These are phyloP conservation scores for Chorisops tibialis DNA, from an alignment of 2,888 invertebrate genomes.

Conservation along the genomic window DNA sequence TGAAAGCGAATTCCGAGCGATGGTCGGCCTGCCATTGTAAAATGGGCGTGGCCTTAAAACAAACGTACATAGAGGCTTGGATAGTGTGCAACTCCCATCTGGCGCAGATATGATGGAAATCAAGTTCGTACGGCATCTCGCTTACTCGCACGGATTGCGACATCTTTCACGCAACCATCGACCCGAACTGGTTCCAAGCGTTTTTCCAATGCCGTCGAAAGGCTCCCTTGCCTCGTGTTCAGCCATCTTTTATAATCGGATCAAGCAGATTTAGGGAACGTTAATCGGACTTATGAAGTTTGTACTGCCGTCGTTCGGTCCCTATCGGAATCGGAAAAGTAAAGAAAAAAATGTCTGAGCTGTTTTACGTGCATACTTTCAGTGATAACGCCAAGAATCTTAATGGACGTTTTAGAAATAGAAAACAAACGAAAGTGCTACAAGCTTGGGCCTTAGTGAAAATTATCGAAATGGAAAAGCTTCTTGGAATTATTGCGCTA, in stretches of 20 bases:
- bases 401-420: slow-evolving; percentile 15
- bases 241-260: slow-evolving; percentile 32
- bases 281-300: slow-evolving; percentile 31
- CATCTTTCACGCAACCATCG: too few species aligned
- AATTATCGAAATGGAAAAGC: slow-evolving; percentile 5
- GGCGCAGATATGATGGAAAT: too few species aligned
- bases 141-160: too few species aligned
- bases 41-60: slow-evolving; percentile 41
- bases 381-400: slow-evolving; percentile 27
- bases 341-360: slow-evolving; percentile 11
- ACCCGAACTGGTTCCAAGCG: too few species aligned
- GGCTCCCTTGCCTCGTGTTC: not conserved
- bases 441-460: not conserved
- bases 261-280: slow-evolving; percentile 30
- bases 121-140: too few species aligned
- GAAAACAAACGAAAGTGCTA: slow-evolving; percentile 16
- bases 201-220: not conserved
- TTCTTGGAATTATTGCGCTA: not conserved
- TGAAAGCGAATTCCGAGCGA: too few species aligned
- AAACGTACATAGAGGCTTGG: not conserved
- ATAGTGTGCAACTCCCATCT: too few species aligned
- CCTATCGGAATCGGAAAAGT: not conserved
- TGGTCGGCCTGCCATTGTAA: slow-evolving; percentile 43
- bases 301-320: slow-evolving; percentile 1
- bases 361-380: slow-evolving; percentile 26